Base-by-base conservation (phyloP, 2,113 vertebrate species). In the Platichthys flesus region DNA sequence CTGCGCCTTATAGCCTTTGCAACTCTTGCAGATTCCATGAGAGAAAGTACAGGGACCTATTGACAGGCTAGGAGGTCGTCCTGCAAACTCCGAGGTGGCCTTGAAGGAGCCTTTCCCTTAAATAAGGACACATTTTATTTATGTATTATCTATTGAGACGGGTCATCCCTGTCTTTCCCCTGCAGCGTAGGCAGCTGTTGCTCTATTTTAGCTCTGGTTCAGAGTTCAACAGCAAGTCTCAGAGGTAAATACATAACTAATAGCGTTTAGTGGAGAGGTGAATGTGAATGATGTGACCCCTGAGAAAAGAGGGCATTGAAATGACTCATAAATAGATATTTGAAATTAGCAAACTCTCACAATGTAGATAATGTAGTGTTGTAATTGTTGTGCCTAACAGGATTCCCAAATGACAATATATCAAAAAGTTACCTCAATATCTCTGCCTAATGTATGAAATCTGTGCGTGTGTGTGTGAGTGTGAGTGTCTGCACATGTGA, bases 1-100 rank as follows among this genome's bases (percentile, higher is more conserved):
- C 76, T 68, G 78, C 26, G 83, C 77, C 81, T 81, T 83, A 72
- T 78, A 81, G 86, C 79, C 90, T 88, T 75, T 90, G 91, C 88
- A 83, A 91, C 89, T 83, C 80, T 51, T 88, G 88, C 91, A 92
- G 84, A 94, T 94, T 94, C 93, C 92, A 88, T 23, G 26, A 67
- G 83, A 77, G 92, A 93, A 92, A 94, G 92, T 91, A 75, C 86
- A 88, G 65, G 74, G 79, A 79, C 58, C 72, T 81, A 82, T 72
- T 89, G 78, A 85, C 78, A 84, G 83, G 81, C 82, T 78, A 80
- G 80, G 80, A 85, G 90, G 86, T 91, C 85, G 42, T 28, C 42
- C 66, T n/a, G 21, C 40, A 20, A 71, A 71, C 83, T 86, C 81
- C 74, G 72, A 79, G 87, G 84, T 85, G 79, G 85, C 84, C 87